Conservation (phyloP, 2,113 vertebrate species). For the Silurus meridionalis region DNA sequence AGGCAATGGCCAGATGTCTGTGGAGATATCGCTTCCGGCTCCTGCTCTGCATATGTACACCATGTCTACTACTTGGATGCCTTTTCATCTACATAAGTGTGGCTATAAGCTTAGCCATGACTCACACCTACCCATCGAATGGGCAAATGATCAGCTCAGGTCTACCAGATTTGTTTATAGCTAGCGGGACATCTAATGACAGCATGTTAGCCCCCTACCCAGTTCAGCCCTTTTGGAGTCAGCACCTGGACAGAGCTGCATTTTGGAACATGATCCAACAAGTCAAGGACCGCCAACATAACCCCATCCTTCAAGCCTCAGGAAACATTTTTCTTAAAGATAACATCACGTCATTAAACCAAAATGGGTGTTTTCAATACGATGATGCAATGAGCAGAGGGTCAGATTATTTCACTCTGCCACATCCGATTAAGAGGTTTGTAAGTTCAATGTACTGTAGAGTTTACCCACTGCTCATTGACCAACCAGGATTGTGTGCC, state of each 20-base stretch:
- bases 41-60: conserved; percentile 57
- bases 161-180: conserved; percentile 47
- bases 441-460: conserved; percentile 65
- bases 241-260: not conserved
- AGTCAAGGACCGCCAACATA: conserved; percentile 56
- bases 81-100: conserved; percentile 44
- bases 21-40: conserved; percentile 41
- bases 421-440: conserved; percentile 60
- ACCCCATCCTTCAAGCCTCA: conserved; percentile 57
- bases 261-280: conserved; percentile 70
- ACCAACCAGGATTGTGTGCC: conserved; percentile 60
- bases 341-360: not conserved
- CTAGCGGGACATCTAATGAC: conserved; percentile 21
- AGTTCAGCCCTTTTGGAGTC: conserved; percentile 61
- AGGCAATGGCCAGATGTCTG: conserved; percentile 27
- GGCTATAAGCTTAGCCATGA: conserved; percentile 37
- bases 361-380: conserved; percentile 19
- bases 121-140: not conserved
- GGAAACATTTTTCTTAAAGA: no score
- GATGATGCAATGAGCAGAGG: not conserved
- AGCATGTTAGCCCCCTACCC: conserved; percentile 19
- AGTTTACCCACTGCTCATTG: conserved; percentile 61
- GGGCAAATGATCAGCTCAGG: not conserved
- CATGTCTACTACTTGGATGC: conserved; percentile 55
- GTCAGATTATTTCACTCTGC: conserved; percentile 36